These are phyloP conservation scores for Watsonalla cultraria DNA, from an alignment of 2,888 invertebrate species.

Conservation along the genomic window DNA sequence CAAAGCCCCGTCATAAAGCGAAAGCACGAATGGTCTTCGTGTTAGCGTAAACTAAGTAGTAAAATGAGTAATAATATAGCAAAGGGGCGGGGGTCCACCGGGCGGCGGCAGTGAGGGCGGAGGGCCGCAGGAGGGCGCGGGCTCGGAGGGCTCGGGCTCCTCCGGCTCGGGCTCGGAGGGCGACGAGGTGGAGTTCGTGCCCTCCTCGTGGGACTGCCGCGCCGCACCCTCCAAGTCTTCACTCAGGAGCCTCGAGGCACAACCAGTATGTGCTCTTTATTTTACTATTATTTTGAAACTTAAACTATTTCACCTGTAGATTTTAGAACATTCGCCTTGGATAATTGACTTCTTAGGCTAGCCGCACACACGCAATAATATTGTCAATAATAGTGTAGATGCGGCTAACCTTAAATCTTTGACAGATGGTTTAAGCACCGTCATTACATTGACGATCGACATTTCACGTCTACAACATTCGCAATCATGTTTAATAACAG, in stretches of 20 bases:
- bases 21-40: too few species aligned
- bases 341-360: too few species aligned
- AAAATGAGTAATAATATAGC: conserved; percentile 16
- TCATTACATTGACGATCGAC: too few species aligned
- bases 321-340: background rate
- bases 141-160: conserved; percentile 26
- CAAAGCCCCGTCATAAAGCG: too few species aligned
- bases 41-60: background rate
- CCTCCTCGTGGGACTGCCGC: conserved; percentile 89
- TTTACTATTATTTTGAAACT: background rate
- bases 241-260: conserved; percentile 62
- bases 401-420: too few species aligned
- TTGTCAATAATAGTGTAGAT: too few species aligned
- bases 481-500: too few species aligned
- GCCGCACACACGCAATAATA: too few species aligned
- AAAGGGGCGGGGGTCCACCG: conserved; percentile 41
- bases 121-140: conserved; percentile 13
- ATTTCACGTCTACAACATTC: too few species aligned
- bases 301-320: too few species aligned
- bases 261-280: conserved; percentile 34
- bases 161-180: conserved; percentile 74
- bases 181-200: conserved; percentile 86
- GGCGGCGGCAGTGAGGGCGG: conserved; percentile 17
- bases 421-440: too few species aligned
- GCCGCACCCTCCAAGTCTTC: conserved; percentile 88